phyloP scores from a whole-genome alignment of 2,797 vertebrate genomes.

The Lophius americanus region DNA sequence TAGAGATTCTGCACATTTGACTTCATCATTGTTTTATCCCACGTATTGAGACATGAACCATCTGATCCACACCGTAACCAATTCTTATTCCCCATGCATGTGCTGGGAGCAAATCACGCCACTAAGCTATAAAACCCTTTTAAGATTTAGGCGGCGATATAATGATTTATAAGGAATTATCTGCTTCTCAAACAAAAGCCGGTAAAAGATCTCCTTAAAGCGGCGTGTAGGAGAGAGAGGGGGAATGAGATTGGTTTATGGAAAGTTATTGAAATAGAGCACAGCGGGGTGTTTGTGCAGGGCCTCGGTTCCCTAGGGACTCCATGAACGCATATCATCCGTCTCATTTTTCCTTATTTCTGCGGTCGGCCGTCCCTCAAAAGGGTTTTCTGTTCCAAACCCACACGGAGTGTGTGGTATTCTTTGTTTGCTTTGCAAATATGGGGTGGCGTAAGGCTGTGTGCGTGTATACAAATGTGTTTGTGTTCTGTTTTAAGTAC shows the following conservation, averaged over 20 bases:
- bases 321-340: slow-evolving; percentile 32
- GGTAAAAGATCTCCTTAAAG: slow-evolving; percentile 55
- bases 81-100: slow-evolving; percentile 16
- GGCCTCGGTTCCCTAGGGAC: slow-evolving; percentile 51
- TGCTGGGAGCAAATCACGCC: slow-evolving; percentile 15
- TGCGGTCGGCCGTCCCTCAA: slow-evolving; percentile 31
- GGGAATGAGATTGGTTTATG: slow-evolving; percentile 59
- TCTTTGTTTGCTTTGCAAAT: slow-evolving; percentile 52
- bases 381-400: slow-evolving; percentile 54
- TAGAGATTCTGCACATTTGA: not conserved
- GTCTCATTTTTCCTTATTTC: slow-evolving; percentile 36
- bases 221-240: slow-evolving; percentile 33
- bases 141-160: slow-evolving; percentile 29
- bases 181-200: slow-evolving; percentile 63
- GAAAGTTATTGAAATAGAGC: slow-evolving; percentile 64
- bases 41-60: slow-evolving; percentile 4
- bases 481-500: not conserved
- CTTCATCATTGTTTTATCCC: not conserved
- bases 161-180: slow-evolving; percentile 58
- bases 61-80: slow-evolving; percentile 11
- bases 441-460: slow-evolving; percentile 27
- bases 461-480: slow-evolving; percentile 22
- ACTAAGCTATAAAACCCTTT: slow-evolving; percentile 23
- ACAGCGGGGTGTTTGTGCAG: slow-evolving; percentile 50
- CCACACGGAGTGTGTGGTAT: slow-evolving; percentile 30